These are phyloP conservation scores for Lapara coniferarum DNA, from an alignment of 2,888 invertebrate genomes.

Conservation along the genomic window DNA sequence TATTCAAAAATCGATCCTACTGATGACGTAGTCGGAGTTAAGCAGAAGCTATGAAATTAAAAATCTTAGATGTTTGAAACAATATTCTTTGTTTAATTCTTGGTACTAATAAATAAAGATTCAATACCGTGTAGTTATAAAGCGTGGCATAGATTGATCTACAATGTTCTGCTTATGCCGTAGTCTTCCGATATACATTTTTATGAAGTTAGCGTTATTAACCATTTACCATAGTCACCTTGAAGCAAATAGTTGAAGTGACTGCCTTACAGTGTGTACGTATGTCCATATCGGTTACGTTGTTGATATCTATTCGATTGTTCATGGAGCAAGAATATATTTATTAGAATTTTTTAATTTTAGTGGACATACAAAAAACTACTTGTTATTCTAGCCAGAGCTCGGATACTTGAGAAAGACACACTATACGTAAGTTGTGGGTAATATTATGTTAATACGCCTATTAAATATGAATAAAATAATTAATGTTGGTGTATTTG, in stretches of 20 bases:
- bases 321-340: not conserved
- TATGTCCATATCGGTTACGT: conserved; percentile 7
- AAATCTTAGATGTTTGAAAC: no score
- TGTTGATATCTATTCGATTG: not conserved
- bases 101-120: not conserved
- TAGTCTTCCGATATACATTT: conserved; percentile 25
- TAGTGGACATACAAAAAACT: no score
- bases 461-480: no score
- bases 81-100: not conserved
- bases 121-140: not conserved
- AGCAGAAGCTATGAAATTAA: no score
- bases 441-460: no score
- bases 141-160: not conserved
- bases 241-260: conserved; percentile 12
- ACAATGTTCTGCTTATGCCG: not conserved
- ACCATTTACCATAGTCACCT: conserved; percentile 20
- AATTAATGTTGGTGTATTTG: no score
- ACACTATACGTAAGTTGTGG: no score
- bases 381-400: no score
- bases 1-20: no score
- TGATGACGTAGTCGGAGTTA: no score
- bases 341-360: not conserved
- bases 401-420: no score
- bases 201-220: conserved; percentile 22
- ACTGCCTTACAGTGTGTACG: conserved; percentile 6